A percentile compares a stretch with the other conserved stretches of the same genome.
These are phyloP conservation scores for Ormyrus labotus DNA, from an alignment of 2,888 invertebrate genomes.

Conservation along the genomic window DNA sequence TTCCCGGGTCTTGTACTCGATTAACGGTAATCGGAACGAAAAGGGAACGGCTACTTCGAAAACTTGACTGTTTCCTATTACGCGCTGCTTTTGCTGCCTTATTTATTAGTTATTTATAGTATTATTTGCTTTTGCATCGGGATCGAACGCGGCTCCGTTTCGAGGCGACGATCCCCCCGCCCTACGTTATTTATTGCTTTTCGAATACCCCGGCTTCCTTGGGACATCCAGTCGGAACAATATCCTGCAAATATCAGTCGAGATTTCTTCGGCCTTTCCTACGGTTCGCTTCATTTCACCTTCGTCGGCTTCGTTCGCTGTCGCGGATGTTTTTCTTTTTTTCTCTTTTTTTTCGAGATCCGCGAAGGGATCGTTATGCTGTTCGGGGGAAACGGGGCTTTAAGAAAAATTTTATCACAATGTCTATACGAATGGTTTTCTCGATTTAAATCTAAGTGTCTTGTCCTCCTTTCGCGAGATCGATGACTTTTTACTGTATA, in stretches of 20 bases:
- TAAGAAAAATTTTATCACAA: slow-evolving; percentile 31
- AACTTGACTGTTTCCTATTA: not conserved
- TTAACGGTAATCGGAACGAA: too few species aligned
- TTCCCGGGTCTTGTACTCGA: slow-evolving; percentile 55
- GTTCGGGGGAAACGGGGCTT: slow-evolving; percentile 11
- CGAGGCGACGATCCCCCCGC: slow-evolving; percentile 63
- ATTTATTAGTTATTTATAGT: slow-evolving; percentile 22
- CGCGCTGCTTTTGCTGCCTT: slow-evolving; percentile 15
- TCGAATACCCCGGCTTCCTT: slow-evolving; percentile 74
- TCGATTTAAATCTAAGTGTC: slow-evolving; percentile 26
- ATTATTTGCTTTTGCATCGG: slow-evolving; percentile 42
- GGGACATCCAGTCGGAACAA: slow-evolving; percentile 75
- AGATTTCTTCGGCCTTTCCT: slow-evolving; percentile 39
- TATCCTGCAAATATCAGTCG: slow-evolving; percentile 76
- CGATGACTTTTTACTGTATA: slow-evolving; percentile 35
- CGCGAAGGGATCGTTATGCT: slow-evolving; percentile 5
- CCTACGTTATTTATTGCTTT: slow-evolving; percentile 75
- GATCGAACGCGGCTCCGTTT: slow-evolving; percentile 26
- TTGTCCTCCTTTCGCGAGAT: slow-evolving; percentile 20
- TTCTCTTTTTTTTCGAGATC: not conserved
- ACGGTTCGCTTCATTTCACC: slow-evolving; percentile 25
- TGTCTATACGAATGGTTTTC: slow-evolving; percentile 12
- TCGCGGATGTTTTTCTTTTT: not conserved
- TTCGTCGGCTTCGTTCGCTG: not conserved
- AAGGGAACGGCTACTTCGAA: not conserved